Evolutionary conservation across 2,113 vertebrate genomes (phyloP).

Genomic region (Macquaria ambigua): DNA sequence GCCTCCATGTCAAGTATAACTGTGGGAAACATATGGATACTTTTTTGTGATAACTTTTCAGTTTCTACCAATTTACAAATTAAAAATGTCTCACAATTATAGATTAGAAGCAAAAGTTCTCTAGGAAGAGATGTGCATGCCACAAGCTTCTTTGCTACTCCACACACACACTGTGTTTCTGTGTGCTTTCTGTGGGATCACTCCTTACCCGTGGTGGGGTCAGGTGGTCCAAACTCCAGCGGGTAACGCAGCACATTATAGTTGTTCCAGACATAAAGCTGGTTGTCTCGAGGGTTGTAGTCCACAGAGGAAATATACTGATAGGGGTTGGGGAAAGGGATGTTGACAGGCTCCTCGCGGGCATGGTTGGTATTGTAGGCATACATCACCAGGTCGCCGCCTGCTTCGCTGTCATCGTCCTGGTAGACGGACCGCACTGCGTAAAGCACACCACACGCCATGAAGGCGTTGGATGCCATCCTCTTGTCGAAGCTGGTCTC

Average conservation of each 20-base stretch:
- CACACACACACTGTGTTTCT: not conserved
- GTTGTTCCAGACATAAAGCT: constrained; percentile 98
- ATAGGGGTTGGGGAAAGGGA: constrained; percentile 96
- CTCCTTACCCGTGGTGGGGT: constrained; percentile 87
- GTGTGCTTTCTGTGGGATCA: not conserved
- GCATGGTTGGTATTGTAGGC: constrained; percentile 94
- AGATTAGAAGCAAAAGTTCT: not conserved
- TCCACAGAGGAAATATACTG: constrained; percentile 95
- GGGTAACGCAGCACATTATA: constrained; percentile 93
- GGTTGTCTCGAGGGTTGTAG: constrained; percentile 96
- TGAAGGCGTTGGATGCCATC: constrained; percentile 96
- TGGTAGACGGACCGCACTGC: constrained; percentile 94
- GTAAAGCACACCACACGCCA: constrained; percentile 96
- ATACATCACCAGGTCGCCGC: constrained; percentile 91
- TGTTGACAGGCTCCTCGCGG: constrained; percentile 87
- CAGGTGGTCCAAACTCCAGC: constrained; percentile 91
- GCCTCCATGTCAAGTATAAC: not conserved
- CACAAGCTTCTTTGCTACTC: not conserved
- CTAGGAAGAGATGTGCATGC: not conserved
- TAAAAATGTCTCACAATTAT: not conserved
- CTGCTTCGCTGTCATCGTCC: constrained; percentile 94
- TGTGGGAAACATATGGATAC: not conserved
- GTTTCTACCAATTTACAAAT: not conserved
- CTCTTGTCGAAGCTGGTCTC: constrained; percentile 95
- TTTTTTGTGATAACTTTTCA: not conserved